Base-by-base conservation (phyloP, 2,888 invertebrate genomes). In the Perdita meconis region DNA sequence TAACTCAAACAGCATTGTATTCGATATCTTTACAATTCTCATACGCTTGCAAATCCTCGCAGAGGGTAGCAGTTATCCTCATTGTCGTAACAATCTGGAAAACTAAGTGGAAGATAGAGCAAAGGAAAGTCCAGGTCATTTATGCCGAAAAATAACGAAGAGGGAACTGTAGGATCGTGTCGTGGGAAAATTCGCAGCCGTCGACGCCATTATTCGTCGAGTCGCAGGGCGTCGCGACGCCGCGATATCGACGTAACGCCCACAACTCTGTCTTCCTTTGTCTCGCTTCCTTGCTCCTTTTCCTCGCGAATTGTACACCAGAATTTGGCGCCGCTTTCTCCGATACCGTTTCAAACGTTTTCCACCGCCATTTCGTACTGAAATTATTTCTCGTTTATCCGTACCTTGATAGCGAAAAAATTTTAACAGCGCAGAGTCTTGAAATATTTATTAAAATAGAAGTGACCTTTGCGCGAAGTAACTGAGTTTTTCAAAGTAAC, bases 211-310 rank as follows among this genome's bases (percentile, higher is more conserved):
- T 89, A 89, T 87, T 83, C 82, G 30, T 75, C 76, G 78, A 78
- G 79, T 77, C 76, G 74, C 80, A 61, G 82, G 81, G 87, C 88
- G 87, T 88, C 88, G 90, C 90, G 90, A 90, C 91, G 90, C 87
- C 89, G 89, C 88, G 88, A 87, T 91, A 90, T 90, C 88, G 90
- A 90, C 88, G 90, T 90, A 81, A 89, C 90, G 90, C 90, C 90
- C 89, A 87, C 84, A 77, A 69, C 51, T 74, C 70, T 63, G 77
- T 77, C 51, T 59, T 75, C 74, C 71, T 72, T 60, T 66, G 63
- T 61, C 64, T 60, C 67, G 72, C 68, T 74, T 44, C 53, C 53
- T 61, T 65, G 73, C 84, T 81, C 78, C 67, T 66, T 56, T 38
- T 56, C 40, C 6, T 16, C 13, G 10, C 30, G n/a, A 61, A 60